A percentile compares a stretch with the other conserved stretches of the same genome.
phyloP scores from a whole-genome alignment of 2,888 invertebrate genomes.

The Xanthia icteritia region DNA sequence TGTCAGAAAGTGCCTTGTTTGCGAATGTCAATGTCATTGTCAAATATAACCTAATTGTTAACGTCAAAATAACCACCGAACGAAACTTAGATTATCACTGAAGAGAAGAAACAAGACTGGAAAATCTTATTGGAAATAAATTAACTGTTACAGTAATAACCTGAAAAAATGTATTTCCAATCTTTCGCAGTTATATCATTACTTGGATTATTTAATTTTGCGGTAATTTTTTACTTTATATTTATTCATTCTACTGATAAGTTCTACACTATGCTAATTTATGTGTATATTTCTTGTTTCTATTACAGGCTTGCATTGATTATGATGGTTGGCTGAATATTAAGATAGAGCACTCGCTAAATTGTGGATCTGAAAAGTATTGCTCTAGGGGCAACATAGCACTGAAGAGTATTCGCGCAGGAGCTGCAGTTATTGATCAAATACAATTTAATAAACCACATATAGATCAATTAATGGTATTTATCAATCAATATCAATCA shows the following conservation, averaged over 20 bases:
- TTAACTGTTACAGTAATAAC: not conserved
- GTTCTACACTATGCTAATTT: not conserved
- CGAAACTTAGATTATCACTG: not conserved
- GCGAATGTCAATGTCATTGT: not conserved
- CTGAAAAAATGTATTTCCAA: slow-evolving; percentile 57
- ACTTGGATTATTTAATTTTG: slow-evolving; percentile 66
- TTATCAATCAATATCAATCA: slow-evolving; percentile 9
- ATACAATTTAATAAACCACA: slow-evolving; percentile 90
- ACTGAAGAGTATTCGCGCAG: slow-evolving; percentile 93
- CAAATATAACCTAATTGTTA: not conserved
- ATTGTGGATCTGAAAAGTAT: slow-evolving; percentile 88
- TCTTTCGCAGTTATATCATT: slow-evolving; percentile 42
- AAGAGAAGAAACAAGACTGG: not conserved
- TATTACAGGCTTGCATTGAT: slow-evolving; percentile 89
- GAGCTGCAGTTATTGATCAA: slow-evolving; percentile 92
- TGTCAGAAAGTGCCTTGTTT: slow-evolving; percentile 1
- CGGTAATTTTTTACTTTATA: slow-evolving; percentile 57
- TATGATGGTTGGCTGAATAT: slow-evolving; percentile 94
- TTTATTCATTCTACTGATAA: not conserved
- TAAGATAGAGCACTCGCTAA: slow-evolving; percentile 92
- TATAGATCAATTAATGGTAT: slow-evolving; percentile 90
- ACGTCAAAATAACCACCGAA: not conserved
- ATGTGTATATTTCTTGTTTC: not conserved
- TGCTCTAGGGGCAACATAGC: slow-evolving; percentile 93
- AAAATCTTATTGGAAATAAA: not conserved